These are phyloP conservation scores for Oasisia sp. DNA, from an alignment of 2,888 invertebrate genomes.

Conservation along the genomic window DNA sequence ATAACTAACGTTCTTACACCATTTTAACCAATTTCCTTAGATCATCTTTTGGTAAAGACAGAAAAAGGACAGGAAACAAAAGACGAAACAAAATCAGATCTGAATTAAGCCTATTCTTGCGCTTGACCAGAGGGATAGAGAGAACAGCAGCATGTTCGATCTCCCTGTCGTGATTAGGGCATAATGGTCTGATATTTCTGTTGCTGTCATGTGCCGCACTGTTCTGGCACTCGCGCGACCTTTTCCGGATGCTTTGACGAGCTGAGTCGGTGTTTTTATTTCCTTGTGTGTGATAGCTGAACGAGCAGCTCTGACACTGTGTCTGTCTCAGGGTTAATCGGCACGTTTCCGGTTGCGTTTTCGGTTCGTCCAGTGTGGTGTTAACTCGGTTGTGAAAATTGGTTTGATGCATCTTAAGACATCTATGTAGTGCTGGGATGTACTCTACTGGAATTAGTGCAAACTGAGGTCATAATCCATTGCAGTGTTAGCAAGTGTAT, in stretches of 20 bases:
- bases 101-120: too few species aligned
- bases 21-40: too few species aligned
- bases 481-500: background rate
- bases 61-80: too few species aligned
- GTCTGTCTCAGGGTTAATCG: background rate
- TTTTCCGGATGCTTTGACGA: background rate
- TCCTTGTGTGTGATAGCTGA: background rate
- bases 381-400: background rate
- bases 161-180: background rate
- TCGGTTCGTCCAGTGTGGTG: background rate
- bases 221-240: background rate
- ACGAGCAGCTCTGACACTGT: background rate
- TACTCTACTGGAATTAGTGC: background rate
- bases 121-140: too few species aligned
- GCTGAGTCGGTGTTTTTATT: background rate
- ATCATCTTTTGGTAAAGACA: too few species aligned
- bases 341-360: background rate
- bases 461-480: background rate
- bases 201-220: background rate
- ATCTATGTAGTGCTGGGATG: background rate
- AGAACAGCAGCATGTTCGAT: background rate
- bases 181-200: background rate
- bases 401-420: background rate
- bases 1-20: too few species aligned
- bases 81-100: too few species aligned